Conservation (phyloP, 2,888 invertebrate genomes). For the Nezara viridula region DNA sequence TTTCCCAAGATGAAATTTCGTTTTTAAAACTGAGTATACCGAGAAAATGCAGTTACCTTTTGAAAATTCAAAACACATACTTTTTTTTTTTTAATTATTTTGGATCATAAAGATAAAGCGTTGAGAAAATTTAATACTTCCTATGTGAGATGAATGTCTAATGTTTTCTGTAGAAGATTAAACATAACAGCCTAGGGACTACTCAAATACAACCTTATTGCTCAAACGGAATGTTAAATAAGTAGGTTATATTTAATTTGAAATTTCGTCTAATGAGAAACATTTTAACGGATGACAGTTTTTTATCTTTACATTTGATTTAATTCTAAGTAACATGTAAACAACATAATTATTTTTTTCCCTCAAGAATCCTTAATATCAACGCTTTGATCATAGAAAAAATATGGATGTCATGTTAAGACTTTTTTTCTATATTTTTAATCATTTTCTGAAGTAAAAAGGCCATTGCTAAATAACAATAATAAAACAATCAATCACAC, state of each 20-base stretch:
- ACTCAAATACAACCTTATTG: constrained; percentile 5
- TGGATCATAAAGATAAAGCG: not conserved
- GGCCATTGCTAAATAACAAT: no score
- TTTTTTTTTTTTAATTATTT: not conserved
- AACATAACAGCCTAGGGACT: not conserved
- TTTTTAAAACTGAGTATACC: not conserved
- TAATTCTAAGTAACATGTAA: no score
- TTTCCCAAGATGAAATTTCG: not conserved
- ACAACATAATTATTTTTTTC: no score
- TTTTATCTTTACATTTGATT: not conserved
- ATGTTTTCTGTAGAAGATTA: not conserved
- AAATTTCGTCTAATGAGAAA: not conserved
- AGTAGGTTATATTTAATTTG: not conserved
- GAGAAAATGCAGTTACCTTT: not conserved
- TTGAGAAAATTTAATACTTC: constrained; percentile 2
- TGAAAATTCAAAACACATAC: not conserved
- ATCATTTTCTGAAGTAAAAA: no score
- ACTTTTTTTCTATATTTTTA: no score
- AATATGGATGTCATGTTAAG: no score
- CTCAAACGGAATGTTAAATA: constrained; percentile 11
- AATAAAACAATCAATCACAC: no score
- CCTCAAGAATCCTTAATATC: no score
- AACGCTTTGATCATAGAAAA: no score
- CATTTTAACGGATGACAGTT: not conserved
- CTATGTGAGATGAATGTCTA: not conserved